Base-by-base conservation (phyloP, 2,113 vertebrate genomes). In the Myodes glareolus region DNA sequence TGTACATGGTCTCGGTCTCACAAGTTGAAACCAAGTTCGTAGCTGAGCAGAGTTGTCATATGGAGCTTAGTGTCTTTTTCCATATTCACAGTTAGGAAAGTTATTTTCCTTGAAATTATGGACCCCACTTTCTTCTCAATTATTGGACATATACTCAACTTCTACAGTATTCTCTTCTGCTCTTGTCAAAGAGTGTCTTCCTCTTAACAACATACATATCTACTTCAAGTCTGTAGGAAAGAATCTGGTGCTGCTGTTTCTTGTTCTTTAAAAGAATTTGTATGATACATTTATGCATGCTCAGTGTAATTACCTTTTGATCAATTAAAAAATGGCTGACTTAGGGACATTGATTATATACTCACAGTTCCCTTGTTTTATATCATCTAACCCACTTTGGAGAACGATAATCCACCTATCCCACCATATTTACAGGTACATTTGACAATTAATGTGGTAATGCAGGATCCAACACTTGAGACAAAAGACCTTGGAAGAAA, bases 161-260 rank as follows among this genome's bases (percentile, higher is more conserved):
- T 1, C 2, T 10, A 29, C 5, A 42, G 0, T 2, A 4, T 10
- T 39, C 2, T 7, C 10, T 61, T 13, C 3, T 27, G 4, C 2
- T 27, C 58, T 68, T 75, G 36, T 33, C 17, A 21, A 3, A 63
- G 33, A 42, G 25, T 78, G 25, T 13, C 19, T 12, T 78, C 36
- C 33, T 78, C 6, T 90, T 47, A 70, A 68, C 29, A 61, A 21
- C 3, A 16, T 11, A 36, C 8, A 4, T 45, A 14, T 88, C 33
- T 80, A 63, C 80, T 55, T 88, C 3, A 84, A 50, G 68, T 52
- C 29, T 68, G 16, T 3, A 25, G 63, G 7, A 95, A 10, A 78
- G 17, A 25, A 61, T 88, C 47, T 45, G 25, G 5, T 89, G 7
- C 0, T n/a, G 29, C n/a, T 39, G 58, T 10, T 95, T 58, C 29